phyloP scores from a whole-genome alignment of 1,140 invertebrate genomes.

The Cotesia vestalis region DNA sequence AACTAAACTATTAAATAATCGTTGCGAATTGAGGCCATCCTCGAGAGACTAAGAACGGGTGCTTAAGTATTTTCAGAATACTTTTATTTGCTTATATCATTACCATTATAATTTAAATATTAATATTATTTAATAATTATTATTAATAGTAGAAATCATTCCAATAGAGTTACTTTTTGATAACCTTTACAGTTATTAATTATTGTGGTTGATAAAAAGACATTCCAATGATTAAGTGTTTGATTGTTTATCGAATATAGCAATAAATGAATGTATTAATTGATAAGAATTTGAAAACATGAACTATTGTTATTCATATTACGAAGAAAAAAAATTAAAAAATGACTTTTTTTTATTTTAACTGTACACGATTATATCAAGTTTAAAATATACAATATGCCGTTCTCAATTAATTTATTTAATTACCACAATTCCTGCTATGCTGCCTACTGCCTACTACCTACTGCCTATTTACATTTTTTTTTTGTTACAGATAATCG shows the following conservation, averaged over 20 bases:
- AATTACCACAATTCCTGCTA: too few species aligned
- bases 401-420: too few species aligned
- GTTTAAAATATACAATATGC: too few species aligned
- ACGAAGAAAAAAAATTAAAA: too few species aligned
- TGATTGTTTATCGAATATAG: too few species aligned
- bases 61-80: conserved; percentile 29
- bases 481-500: conserved; percentile 23
- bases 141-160: not conserved
- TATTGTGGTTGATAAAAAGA: not conserved
- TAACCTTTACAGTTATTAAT: not conserved
- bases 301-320: too few species aligned
- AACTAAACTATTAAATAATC: conserved; percentile 67
- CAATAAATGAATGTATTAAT: too few species aligned
- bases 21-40: conserved; percentile 63
- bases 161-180: not conserved
- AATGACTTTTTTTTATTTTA: too few species aligned
- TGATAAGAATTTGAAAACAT: too few species aligned
- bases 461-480: not conserved
- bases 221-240: not conserved
- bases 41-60: conserved; percentile 35
- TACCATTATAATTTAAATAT: not conserved
- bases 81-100: conserved; percentile 25
- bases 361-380: too few species aligned
- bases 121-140: conserved; percentile 3
- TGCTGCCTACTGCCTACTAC: too few species aligned